Base-by-base conservation (phyloP, 2,888 invertebrate genomes). In the Hypomecis punctinalis region DNA sequence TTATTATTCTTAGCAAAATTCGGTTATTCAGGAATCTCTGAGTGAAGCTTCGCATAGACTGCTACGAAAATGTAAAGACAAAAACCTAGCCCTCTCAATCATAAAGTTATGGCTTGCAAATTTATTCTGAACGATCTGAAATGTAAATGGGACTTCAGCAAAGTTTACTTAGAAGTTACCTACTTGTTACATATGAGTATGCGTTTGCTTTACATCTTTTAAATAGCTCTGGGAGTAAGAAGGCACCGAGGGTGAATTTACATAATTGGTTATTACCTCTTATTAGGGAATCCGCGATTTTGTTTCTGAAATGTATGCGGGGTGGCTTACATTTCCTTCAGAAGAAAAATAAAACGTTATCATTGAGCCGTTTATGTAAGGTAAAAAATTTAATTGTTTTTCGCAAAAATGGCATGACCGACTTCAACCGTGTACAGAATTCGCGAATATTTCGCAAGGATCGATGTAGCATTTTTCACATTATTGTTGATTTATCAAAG, bases 141-240 rank as follows among this genome's bases (percentile, higher is more conserved):
- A 88, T 90, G 90, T 89, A 90, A 89, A 90, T 90, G 78, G 63
- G 83, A 80, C 81, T 81, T 89, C 86, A 88, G 89, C 89, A 90
- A 90, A 89, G 84, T 90, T 89, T 80, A 80, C 80, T 77, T 72
- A 56, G 79, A 80, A 79, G 79, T 66, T 61, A 48, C 57, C 52
- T 78, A 75, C 79, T 79, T 75, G 79, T 79, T 78, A 80, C 81
- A 81, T 79, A 76, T 77, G 78, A 77, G 75, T 73, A 72, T 82
- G 77, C 78, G 84, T 80, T 83, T 85, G 78, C 80, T 75, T 80
- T 73, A 76, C 74, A 77, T 80, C 80, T 82, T 80, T 76, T 78
- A 82, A 79, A 82, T 76, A 72, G 76, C 81, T 75, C 62, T 62
- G 74, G 75, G 81, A 75, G 70, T 76, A 64, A 69, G 54, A 61